Percentiles rank a stretch among this genome's conserved stretches.
phyloP scores from a whole-genome alignment of 2,113 vertebrate genomes.

The Ptychochromis oligacanthus region DNA sequence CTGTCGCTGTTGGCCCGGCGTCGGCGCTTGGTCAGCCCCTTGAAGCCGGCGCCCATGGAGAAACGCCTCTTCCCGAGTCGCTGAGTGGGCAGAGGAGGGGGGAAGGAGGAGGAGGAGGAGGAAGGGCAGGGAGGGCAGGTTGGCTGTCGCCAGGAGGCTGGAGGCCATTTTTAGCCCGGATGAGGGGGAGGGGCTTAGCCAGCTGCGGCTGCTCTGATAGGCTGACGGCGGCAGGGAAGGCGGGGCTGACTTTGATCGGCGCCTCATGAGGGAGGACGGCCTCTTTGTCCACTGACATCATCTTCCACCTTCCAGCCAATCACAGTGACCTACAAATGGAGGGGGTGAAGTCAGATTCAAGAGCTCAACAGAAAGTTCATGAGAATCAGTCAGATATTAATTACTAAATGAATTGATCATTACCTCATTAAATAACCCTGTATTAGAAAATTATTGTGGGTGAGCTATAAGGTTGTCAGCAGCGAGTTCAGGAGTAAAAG shows the following conservation, averaged over 20 bases:
- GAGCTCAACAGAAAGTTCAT: neutral
- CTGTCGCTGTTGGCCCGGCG: constrained; percentile 87
- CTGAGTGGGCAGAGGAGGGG: constrained; percentile 49
- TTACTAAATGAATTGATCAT: neutral
- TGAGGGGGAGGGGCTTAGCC: constrained; percentile 41
- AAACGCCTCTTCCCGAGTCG: constrained; percentile 82
- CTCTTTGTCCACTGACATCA: constrained; percentile 77
- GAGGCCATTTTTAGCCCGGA: constrained; percentile 79
- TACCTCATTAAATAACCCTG: no score
- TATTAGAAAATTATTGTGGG: no score
- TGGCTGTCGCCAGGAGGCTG: constrained; percentile 59
- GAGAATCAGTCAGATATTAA: neutral
- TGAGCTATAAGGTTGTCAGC: no score
- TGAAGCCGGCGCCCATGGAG: constrained; percentile 83
- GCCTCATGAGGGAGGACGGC: constrained; percentile 24
- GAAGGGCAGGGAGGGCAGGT: neutral
- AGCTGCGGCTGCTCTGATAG: constrained; percentile 50
- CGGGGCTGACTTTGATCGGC: constrained; percentile 22
- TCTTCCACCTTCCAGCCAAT: constrained; percentile 55
- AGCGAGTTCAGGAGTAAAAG: no score
- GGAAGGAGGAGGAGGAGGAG: constrained; percentile 57
- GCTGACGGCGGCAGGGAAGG: constrained; percentile 30
- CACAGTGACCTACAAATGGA: constrained; percentile 32
- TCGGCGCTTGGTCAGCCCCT: constrained; percentile 84
- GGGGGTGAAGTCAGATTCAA: neutral